phyloP scores from a whole-genome alignment of 2,888 invertebrate species.

The Synanthedon andrenaeformis region DNA sequence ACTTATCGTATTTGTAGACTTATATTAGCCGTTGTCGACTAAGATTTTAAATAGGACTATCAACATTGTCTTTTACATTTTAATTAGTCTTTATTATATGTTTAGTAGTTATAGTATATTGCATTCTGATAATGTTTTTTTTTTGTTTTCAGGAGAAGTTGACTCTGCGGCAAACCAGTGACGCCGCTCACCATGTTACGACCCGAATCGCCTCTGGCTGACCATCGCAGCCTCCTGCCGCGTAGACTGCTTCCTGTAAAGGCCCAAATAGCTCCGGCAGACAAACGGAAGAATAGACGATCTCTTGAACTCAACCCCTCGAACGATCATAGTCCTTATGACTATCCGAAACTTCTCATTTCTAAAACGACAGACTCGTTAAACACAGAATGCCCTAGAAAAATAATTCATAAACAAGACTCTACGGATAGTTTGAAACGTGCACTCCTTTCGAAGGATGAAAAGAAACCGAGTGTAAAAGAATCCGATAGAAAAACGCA shows the following conservation, averaged over 20 bases:
- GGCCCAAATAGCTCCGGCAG: slow-evolving; percentile 57
- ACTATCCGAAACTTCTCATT: slow-evolving; percentile 60
- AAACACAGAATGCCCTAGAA: slow-evolving; percentile 59
- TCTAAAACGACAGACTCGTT: slow-evolving; percentile 64
- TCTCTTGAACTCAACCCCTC: slow-evolving; percentile 60
- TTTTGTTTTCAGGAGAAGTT: slow-evolving; percentile 50
- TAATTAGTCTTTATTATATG: no score
- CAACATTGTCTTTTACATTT: no score
- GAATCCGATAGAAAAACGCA: slow-evolving; percentile 43
- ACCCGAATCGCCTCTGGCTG: slow-evolving; percentile 67
- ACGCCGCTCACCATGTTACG: slow-evolving; percentile 60
- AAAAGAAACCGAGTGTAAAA: slow-evolving; percentile 41
- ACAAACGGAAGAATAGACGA: slow-evolving; percentile 58
- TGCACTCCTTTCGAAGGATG: slow-evolving; percentile 51
- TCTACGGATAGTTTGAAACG: slow-evolving; percentile 58
- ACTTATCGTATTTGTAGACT: no score
- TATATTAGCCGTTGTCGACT: no score
- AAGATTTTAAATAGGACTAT: no score
- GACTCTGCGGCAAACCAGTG: slow-evolving; percentile 38
- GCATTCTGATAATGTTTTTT: not conserved
- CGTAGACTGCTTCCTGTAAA: slow-evolving; percentile 58
- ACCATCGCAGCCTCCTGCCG: slow-evolving; percentile 62
- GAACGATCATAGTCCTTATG: slow-evolving; percentile 49
- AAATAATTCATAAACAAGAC: slow-evolving; percentile 57
- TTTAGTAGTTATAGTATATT: no score